Conservation (phyloP, 2,797 vertebrate species). For the Schizothorax lantsangensis region DNA sequence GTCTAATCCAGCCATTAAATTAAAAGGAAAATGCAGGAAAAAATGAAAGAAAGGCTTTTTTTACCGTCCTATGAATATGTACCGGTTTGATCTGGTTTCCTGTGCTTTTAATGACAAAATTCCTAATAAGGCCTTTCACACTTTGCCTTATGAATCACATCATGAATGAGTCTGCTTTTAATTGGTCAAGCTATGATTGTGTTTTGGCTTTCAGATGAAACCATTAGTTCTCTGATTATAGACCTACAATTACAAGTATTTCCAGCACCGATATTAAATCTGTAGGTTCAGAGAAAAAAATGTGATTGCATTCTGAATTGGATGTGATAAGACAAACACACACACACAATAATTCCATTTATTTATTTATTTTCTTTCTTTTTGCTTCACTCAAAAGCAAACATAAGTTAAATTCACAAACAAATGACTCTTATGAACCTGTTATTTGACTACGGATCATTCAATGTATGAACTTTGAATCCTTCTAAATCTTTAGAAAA, state of each 20-base stretch:
- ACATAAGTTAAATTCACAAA: not conserved
- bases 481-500: not conserved
- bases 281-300: not conserved
- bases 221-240: not conserved
- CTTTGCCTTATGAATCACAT: constrained; percentile 24
- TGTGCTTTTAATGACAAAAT: constrained; percentile 55
- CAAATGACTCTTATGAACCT: not conserved
- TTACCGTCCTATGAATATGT: constrained; percentile 57
- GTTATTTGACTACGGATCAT: not conserved
- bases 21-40: constrained; percentile 56
- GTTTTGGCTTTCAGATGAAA: constrained; percentile 9
- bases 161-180: not conserved
- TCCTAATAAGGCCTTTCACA: constrained; percentile 43
- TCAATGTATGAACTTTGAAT: not conserved
- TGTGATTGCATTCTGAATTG: not conserved
- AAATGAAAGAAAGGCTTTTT: constrained; percentile 63
- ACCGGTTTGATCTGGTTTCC: constrained; percentile 65
- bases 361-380: not conserved
- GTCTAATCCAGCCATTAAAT: constrained; percentile 74
- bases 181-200: constrained; percentile 18
- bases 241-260: not conserved
- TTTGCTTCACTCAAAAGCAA: not conserved
- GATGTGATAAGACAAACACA: not conserved
- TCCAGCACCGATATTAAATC: not conserved
- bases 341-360: not conserved